These are phyloP conservation scores for Lordiphosa andalusiaca DNA, from an alignment of 2,888 invertebrate genomes.

Conservation along the genomic window DNA sequence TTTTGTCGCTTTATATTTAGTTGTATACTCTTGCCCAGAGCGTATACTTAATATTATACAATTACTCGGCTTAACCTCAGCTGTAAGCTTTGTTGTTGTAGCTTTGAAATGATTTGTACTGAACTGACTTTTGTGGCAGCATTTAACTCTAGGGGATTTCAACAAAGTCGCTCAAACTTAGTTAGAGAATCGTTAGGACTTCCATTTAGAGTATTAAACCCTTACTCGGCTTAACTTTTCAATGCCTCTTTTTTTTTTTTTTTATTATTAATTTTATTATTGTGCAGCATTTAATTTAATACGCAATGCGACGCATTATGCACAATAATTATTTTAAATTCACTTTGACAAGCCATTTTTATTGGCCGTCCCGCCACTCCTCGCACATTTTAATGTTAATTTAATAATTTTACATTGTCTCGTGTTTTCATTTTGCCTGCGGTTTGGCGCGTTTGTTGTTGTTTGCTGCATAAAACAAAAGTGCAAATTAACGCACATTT, in stretches of 20 bases:
- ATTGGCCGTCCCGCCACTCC: neutral
- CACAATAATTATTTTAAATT: conserved; percentile 72
- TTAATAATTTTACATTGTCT: conserved; percentile 70
- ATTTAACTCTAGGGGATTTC: too few relatives aligned
- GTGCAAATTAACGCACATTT: conserved; percentile 70
- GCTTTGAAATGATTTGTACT: too few relatives aligned
- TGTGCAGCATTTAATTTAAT: conserved; percentile 73
- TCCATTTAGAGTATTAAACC: too few relatives aligned
- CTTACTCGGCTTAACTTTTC: conserved; percentile 2
- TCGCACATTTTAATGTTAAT: conserved; percentile 59
- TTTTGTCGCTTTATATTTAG: conserved; percentile 1
- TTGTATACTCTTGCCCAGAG: neutral
- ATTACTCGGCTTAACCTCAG: too few relatives aligned
- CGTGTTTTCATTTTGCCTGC: conserved; percentile 59
- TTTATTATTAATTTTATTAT: conserved; percentile 71
- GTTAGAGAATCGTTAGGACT: too few relatives aligned
- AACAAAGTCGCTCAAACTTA: too few relatives aligned
- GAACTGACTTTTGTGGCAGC: too few relatives aligned
- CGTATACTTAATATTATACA: too few relatives aligned
- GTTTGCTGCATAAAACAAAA: conserved; percentile 64
- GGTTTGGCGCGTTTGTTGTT: conserved; percentile 47
- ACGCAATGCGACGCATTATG: conserved; percentile 65
- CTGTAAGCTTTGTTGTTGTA: too few relatives aligned
- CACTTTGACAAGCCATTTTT: conserved; percentile 63
- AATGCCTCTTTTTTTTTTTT: conserved; percentile 19